Percentiles rank a stretch among this genome's conserved stretches.
Evolutionary conservation across 2,797 vertebrate species (phyloP).

Genomic region (Leptoclinus maculatus): DNA sequence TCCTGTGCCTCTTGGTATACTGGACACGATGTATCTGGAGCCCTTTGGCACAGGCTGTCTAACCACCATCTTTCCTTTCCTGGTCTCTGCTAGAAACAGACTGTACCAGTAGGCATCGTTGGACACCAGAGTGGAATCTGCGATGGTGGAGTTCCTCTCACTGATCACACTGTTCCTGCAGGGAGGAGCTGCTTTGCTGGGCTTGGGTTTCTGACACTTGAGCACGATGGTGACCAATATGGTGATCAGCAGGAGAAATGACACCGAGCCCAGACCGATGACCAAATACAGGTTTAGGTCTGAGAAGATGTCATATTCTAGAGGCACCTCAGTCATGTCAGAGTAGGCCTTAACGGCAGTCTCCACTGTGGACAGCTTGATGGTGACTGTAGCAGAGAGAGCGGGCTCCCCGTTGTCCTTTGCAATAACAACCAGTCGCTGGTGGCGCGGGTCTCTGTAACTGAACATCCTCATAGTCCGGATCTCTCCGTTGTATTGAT

Average conservation of each 20-base stretch:
- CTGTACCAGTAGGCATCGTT: slow-evolving; percentile 76
- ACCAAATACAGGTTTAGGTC: slow-evolving; percentile 75
- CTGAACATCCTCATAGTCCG: slow-evolving; percentile 64
- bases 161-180: slow-evolving; percentile 66
- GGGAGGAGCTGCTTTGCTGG: slow-evolving; percentile 57
- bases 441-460: slow-evolving; percentile 60
- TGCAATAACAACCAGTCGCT: slow-evolving; percentile 57
- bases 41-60: slow-evolving; percentile 74
- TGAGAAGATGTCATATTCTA: slow-evolving; percentile 72
- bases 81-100: slow-evolving; percentile 70
- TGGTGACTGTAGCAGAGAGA: slow-evolving; percentile 68
- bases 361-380: slow-evolving; percentile 67
- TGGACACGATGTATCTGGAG: slow-evolving; percentile 71
- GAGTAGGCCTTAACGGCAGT: slow-evolving; percentile 60
- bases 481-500: slow-evolving; percentile 66
- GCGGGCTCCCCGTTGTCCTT: slow-evolving; percentile 66
- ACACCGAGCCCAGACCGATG: slow-evolving; percentile 69
- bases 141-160: slow-evolving; percentile 67
- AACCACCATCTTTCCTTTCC: slow-evolving; percentile 72
- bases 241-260: slow-evolving; percentile 68
- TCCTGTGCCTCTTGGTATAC: slow-evolving; percentile 59
- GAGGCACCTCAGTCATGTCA: slow-evolving; percentile 65
- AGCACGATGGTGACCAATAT: slow-evolving; percentile 59
- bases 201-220: slow-evolving; percentile 69
- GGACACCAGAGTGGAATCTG: slow-evolving; percentile 66